Percentiles rank a stretch among this genome's conserved stretches.
Evolutionary conservation across 2,797 vertebrate species (phyloP).

Genomic region (Halcyon chelicuti): DNA sequence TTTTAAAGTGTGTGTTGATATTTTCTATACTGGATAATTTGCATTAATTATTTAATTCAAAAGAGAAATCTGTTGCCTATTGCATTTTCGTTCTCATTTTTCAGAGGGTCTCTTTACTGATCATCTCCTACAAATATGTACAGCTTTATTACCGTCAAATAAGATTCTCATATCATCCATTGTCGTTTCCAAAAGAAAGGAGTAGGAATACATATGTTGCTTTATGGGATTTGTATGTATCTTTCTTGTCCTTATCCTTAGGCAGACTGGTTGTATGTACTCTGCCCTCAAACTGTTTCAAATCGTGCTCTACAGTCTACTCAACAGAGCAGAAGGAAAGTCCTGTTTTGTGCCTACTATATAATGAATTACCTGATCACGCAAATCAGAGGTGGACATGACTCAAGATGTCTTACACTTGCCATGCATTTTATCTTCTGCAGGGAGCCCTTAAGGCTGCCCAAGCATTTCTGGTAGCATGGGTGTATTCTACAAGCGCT

Average conservation of each 20-base stretch:
- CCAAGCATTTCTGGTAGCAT: background rate
- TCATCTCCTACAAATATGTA: background rate
- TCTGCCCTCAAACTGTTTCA: background rate
- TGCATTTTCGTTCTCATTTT: background rate
- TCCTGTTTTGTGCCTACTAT: background rate
- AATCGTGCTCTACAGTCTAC: background rate
- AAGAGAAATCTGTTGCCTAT: background rate
- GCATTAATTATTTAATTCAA: background rate
- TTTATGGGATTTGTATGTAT: background rate
- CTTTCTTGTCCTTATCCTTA: background rate
- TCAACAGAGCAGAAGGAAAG: background rate
- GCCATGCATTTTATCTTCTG: accelerated
- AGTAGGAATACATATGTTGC: accelerated
- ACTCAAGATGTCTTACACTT: background rate
- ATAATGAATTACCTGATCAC: background rate
- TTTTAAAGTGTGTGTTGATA: background rate
- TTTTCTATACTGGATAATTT: background rate
- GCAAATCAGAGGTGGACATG: accelerated
- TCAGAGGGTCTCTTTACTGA: no score
- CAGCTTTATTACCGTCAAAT: background rate
- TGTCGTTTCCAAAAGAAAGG: background rate
- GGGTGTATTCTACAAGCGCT: background rate
- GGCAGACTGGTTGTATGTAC: background rate
- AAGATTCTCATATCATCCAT: background rate
- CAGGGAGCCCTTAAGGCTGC: background rate